Evolutionary conservation across 2,888 invertebrate species (phyloP).

Genomic region (Phyllotreta striolata): DNA sequence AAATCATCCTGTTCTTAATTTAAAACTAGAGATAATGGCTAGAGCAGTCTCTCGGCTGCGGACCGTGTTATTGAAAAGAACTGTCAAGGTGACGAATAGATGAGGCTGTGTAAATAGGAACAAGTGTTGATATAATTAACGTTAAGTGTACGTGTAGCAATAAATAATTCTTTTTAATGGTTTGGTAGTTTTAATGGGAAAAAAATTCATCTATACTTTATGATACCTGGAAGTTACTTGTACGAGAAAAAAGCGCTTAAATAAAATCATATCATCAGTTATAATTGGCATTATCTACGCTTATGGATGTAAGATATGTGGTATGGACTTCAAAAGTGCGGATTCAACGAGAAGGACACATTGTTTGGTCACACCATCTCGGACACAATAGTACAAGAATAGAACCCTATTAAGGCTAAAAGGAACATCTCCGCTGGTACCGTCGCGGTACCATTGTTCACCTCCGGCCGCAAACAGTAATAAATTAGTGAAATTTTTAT

Average conservation of each 20-base stretch:
- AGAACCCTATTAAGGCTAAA: constrained; percentile 50
- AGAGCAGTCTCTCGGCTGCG: constrained; percentile 3
- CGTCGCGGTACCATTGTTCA: constrained; percentile 51
- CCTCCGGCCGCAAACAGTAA: constrained; percentile 49
- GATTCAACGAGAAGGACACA: constrained; percentile 44
- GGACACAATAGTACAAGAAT: constrained; percentile 52
- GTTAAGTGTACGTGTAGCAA: constrained; percentile 12
- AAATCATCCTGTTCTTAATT: constrained; percentile 41
- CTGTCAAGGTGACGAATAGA: constrained; percentile 27
- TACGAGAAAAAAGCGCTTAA: too few relatives aligned
- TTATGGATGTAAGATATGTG: constrained; percentile 16
- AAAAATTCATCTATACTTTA: not conserved
- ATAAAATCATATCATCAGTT: too few relatives aligned
- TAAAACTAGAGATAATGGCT: constrained; percentile 37
- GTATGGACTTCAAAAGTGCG: constrained; percentile 6
- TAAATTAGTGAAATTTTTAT: constrained; percentile 54
- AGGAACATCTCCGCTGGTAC: constrained; percentile 45
- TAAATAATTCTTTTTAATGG: constrained; percentile 24
- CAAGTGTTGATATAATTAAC: constrained; percentile 30
- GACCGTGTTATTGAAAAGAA: constrained; percentile 27
- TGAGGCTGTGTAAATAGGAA: constrained; percentile 19
- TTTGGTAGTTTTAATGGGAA: not conserved
- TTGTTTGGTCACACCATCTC: constrained; percentile 52
- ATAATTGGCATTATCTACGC: not conserved
- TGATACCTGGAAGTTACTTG: not conserved